These are phyloP conservation scores for Okapia johnstoni DNA, from an alignment of 2,113 vertebrate genomes.

Conservation along the genomic window DNA sequence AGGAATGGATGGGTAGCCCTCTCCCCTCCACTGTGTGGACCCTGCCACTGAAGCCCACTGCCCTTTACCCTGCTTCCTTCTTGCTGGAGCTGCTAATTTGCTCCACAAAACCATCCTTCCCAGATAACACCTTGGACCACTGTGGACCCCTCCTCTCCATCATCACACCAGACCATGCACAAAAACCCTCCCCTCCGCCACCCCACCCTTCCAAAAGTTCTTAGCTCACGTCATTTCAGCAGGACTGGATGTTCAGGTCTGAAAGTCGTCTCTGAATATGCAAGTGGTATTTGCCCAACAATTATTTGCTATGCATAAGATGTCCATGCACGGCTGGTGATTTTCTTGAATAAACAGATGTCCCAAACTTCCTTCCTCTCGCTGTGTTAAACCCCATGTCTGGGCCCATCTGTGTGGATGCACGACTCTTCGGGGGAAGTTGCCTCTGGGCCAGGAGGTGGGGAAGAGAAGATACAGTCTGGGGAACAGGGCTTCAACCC, in stretches of 20 bases:
- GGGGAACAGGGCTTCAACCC: not conserved
- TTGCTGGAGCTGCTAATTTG: not conserved
- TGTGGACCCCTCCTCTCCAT: not conserved
- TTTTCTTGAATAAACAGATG: not conserved
- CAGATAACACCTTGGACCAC: too few relatives aligned
- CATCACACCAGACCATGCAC: rapidly evolving
- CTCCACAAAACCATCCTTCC: not conserved
- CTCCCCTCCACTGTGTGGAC: not conserved
- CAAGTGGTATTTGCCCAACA: not conserved
- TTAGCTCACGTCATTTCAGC: not conserved
- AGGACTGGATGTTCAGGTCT: not conserved
- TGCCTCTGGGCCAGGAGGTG: not conserved
- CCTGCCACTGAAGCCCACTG: not conserved
- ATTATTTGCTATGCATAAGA: not conserved
- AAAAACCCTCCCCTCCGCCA: not conserved
- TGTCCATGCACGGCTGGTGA: not conserved
- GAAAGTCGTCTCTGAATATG: not conserved
- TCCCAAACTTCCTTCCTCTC: not conserved
- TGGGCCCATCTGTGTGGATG: not conserved
- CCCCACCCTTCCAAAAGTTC: not conserved
- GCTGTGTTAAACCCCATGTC: not conserved
- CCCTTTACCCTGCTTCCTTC: not conserved
- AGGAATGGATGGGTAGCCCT: not conserved
- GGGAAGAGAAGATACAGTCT: rapidly evolving
- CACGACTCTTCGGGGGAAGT: rapidly evolving